Conservation (phyloP, 2,888 invertebrate species). For the Stenolophus ochropezus region DNA sequence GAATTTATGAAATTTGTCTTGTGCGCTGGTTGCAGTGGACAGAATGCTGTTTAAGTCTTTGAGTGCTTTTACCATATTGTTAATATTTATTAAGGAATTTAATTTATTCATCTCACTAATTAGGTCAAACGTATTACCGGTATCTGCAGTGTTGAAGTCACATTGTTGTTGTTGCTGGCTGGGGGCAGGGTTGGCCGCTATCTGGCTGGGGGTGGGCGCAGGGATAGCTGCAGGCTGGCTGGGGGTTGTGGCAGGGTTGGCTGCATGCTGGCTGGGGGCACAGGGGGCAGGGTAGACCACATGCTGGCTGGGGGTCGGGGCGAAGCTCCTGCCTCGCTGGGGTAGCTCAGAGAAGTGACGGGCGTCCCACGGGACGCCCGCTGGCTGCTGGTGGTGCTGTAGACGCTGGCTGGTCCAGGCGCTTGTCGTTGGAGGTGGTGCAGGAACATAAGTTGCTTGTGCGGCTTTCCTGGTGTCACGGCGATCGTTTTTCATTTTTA, state of each 20-base stretch:
- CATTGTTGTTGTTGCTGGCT: neutral
- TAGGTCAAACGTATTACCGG: neutral
- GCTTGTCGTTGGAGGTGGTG: neutral
- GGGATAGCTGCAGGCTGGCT: neutral
- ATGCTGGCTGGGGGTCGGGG: neutral
- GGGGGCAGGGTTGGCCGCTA: too few species aligned
- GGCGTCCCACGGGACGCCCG: too few species aligned
- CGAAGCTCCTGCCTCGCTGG: neutral
- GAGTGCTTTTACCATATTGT: neutral
- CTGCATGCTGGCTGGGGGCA: neutral
- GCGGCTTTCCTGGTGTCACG: too few species aligned
- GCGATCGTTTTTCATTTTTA: neutral
- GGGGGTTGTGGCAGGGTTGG: neutral
- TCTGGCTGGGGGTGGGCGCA: neutral
- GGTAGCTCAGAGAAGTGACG: neutral
- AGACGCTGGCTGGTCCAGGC: neutral
- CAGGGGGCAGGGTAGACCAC: too few species aligned
- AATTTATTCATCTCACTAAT: neutral
- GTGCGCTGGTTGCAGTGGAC: neutral
- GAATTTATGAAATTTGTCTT: neutral
- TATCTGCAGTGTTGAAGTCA: neutral
- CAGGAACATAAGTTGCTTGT: too few species aligned
- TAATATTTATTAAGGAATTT: neutral
- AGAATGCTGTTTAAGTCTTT: neutral
- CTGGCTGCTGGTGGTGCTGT: neutral